Evolutionary conservation across 2,888 invertebrate genomes (phyloP).

Genomic region (Drosophila monieri): DNA sequence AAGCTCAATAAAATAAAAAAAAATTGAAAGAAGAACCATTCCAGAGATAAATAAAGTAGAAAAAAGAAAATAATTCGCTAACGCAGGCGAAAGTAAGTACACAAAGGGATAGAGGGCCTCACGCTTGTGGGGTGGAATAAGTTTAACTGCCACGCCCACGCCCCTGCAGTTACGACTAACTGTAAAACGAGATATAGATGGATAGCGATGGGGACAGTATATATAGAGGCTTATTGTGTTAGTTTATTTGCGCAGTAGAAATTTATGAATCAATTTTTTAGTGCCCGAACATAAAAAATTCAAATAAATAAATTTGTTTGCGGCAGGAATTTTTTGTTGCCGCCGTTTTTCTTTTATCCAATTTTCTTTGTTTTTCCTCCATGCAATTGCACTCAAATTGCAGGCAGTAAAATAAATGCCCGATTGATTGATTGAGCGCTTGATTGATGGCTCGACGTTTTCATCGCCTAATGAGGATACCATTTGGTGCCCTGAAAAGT

Average conservation of each 20-base stretch:
- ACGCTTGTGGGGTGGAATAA: background rate
- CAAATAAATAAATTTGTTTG: slow-evolving; percentile 27
- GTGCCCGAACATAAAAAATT: slow-evolving; percentile 33
- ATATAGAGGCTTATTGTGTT: slow-evolving; percentile 27
- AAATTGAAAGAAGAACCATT: slow-evolving; percentile 17
- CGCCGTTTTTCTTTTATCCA: background rate
- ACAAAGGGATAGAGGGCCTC: background rate
- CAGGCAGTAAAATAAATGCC: slow-evolving; percentile 43
- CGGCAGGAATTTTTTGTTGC: slow-evolving; percentile 15
- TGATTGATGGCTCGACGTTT: slow-evolving; percentile 52
- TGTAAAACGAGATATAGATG: slow-evolving; percentile 38
- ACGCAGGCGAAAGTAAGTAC: slow-evolving; percentile 26
- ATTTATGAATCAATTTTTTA: slow-evolving; percentile 47
- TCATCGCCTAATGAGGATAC: slow-evolving; percentile 38
- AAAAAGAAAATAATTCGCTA: slow-evolving; percentile 35
- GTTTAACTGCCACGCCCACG: slow-evolving; percentile 17
- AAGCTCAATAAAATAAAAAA: slow-evolving; percentile 49
- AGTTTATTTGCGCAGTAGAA: slow-evolving; percentile 33
- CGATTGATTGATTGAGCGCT: slow-evolving; percentile 55
- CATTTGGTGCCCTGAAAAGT: slow-evolving; percentile 32
- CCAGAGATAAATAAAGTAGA: slow-evolving; percentile 8
- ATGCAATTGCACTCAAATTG: slow-evolving; percentile 49
- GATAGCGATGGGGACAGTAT: slow-evolving; percentile 1
- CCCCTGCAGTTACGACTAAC: slow-evolving; percentile 33
- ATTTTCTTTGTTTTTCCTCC: slow-evolving; percentile 7